These are phyloP conservation scores for Spodoptera picta DNA, from an alignment of 2,888 invertebrate species.

Conservation along the genomic window DNA sequence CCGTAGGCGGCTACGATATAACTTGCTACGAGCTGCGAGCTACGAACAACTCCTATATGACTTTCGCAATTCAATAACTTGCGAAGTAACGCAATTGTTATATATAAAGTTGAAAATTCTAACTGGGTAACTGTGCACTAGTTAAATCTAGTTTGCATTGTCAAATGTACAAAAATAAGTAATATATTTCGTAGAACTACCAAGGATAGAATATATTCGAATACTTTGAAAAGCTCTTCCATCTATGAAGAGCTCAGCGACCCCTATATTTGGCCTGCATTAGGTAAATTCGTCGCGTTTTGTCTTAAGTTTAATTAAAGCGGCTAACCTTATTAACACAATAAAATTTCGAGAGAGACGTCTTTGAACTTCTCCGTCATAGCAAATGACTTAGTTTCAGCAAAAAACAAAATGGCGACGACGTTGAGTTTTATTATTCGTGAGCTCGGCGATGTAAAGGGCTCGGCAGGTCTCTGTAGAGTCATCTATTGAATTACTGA, in stretches of 20 bases:
- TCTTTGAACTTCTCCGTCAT: slow-evolving; percentile 32
- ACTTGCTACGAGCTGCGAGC: slow-evolving; percentile 4
- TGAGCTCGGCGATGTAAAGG: slow-evolving; percentile 11
- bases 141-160: no score
- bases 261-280: slow-evolving; percentile 37
- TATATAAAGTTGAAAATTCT: no score
- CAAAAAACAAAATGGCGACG: slow-evolving; percentile 32
- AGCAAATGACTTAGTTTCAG: slow-evolving; percentile 17
- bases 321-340: slow-evolving; percentile 55
- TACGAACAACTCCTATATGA: no score
- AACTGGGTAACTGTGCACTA: no score
- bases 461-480: slow-evolving; percentile 3
- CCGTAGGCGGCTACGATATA: slow-evolving; percentile 16
- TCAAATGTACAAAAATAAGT: no score
- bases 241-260: not conserved
- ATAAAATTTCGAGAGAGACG: slow-evolving; percentile 46
- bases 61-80: no score
- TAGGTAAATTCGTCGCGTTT: slow-evolving; percentile 49
- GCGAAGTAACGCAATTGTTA: no score
- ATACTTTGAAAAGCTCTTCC: slow-evolving; percentile 23
- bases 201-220: no score
- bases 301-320: slow-evolving; percentile 57
- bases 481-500: slow-evolving; percentile 31
- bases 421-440: slow-evolving; percentile 35
- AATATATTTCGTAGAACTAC: no score